Evolutionary conservation across 2,797 vertebrate species (phyloP).

Genomic region (Malurus splendens): DNA sequence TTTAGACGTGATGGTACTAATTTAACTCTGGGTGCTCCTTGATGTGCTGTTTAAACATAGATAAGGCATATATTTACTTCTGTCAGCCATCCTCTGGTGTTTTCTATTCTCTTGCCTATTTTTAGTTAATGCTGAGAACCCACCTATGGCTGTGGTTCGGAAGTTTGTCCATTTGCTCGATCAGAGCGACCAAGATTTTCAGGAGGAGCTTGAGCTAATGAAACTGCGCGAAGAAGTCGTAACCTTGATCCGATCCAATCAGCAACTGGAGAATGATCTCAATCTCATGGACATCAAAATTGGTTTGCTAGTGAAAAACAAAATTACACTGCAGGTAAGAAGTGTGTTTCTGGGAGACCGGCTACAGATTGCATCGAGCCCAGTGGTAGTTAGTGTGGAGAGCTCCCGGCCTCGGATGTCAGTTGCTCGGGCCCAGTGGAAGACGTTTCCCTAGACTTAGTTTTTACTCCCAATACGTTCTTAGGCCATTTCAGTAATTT

Average conservation of each 20-base stretch:
- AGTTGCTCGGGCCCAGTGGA: background rate
- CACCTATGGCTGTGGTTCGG: slow-evolving; percentile 93
- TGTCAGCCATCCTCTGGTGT: background rate
- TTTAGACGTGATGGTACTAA: background rate
- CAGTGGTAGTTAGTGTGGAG: background rate
- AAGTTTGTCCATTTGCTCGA: slow-evolving; percentile 97
- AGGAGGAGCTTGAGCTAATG: slow-evolving; percentile 96
- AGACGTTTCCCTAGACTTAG: background rate
- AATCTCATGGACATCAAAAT: slow-evolving; percentile 99
- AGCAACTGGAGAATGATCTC: slow-evolving; percentile 95
- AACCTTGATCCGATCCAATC: slow-evolving; percentile 95
- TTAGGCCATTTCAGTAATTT: background rate
- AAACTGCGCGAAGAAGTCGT: slow-evolving; percentile 91
- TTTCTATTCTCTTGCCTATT: background rate
- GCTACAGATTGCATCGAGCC: background rate
- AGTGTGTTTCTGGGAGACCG: background rate
- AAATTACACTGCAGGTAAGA: slow-evolving; percentile 89
- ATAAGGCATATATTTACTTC: background rate
- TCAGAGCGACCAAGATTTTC: slow-evolving; percentile 97
- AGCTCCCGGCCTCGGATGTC: background rate
- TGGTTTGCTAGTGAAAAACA: slow-evolving; percentile 95
- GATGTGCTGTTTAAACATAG: background rate
- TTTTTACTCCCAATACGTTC: background rate
- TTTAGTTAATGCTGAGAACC: slow-evolving; percentile 88
- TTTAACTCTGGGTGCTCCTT: background rate